Evolutionary conservation across 2,888 invertebrate genomes (phyloP).

Genomic region (Ecliptopera silaceata): DNA sequence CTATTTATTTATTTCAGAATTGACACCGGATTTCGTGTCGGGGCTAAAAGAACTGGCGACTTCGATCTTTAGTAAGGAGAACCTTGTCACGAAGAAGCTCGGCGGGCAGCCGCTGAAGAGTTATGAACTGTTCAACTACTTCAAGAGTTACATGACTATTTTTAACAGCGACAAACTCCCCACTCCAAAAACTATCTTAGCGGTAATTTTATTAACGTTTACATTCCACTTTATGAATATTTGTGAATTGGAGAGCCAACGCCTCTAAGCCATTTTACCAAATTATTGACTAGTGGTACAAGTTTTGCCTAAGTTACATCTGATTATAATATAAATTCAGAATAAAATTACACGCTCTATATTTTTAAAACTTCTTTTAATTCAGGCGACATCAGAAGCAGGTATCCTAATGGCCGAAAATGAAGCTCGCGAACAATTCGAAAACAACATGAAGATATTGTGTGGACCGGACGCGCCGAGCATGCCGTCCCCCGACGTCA

Average conservation of each 20-base stretch:
- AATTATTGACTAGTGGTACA: no score
- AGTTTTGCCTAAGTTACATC: no score
- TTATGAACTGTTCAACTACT: slow-evolving; percentile 18
- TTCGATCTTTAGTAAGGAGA: slow-evolving; percentile 13
- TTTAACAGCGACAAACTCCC: slow-evolving; percentile 26
- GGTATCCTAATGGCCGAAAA: slow-evolving; percentile 15
- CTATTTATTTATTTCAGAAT: slow-evolving; percentile 15
- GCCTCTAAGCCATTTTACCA: no score
- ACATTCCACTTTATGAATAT: no score
- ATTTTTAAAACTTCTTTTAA: not conserved
- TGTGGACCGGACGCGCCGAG: slow-evolving; percentile 15
- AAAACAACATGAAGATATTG: slow-evolving; percentile 12
- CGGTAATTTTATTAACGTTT: not conserved
- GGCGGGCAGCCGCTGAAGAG: slow-evolving; percentile 16
- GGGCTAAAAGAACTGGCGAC: slow-evolving; percentile 12
- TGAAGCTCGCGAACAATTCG: slow-evolving; percentile 21
- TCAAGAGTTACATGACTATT: slow-evolving; percentile 19
- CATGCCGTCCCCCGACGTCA: slow-evolving; percentile 10
- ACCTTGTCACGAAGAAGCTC: slow-evolving; percentile 15
- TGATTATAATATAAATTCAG: no score
- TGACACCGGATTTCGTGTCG: not conserved
- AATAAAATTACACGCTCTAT: no score
- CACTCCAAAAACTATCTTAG: slow-evolving; percentile 1
- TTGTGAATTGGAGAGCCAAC: no score
- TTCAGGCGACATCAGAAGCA: slow-evolving; percentile 21